A percentile compares a stretch with the other conserved stretches of the same genome.
Evolutionary conservation across 2,797 vertebrate genomes (phyloP).

Genomic region (Cossypha dichroa): DNA sequence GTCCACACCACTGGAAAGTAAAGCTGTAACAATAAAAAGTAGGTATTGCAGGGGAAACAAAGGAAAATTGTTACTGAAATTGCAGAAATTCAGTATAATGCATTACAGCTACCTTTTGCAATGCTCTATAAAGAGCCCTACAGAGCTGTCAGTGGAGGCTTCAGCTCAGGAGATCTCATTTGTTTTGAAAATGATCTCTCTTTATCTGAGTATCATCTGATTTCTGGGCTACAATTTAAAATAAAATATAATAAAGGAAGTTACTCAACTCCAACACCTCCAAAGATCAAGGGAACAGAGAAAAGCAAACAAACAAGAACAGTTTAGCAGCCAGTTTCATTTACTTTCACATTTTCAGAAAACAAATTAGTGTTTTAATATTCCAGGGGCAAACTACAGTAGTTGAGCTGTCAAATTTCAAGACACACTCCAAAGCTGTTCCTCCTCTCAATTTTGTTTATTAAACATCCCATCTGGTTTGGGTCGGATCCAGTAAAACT

Average conservation of each 20-base stretch:
- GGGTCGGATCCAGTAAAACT: background rate
- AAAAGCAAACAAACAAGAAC: background rate
- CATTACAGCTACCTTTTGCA: background rate
- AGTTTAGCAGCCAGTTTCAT: background rate
- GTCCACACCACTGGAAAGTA: background rate
- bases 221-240: background rate
- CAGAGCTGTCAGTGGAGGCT: background rate
- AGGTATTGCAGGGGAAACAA: background rate
- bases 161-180: background rate
- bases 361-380: slow-evolving; percentile 9
- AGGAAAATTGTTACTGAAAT: background rate
- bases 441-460: background rate
- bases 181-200: background rate
- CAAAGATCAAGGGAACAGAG: background rate
- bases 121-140: background rate
- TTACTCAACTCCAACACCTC: background rate
- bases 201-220: background rate
- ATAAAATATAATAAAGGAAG: background rate
- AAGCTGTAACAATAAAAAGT: background rate
- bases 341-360: background rate
- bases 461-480: background rate
- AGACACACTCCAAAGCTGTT: background rate
- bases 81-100: background rate
- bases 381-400: background rate
- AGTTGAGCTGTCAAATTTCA: background rate